Base-by-base conservation (phyloP, 2,888 invertebrate genomes). In the Drosophila greeni region DNA sequence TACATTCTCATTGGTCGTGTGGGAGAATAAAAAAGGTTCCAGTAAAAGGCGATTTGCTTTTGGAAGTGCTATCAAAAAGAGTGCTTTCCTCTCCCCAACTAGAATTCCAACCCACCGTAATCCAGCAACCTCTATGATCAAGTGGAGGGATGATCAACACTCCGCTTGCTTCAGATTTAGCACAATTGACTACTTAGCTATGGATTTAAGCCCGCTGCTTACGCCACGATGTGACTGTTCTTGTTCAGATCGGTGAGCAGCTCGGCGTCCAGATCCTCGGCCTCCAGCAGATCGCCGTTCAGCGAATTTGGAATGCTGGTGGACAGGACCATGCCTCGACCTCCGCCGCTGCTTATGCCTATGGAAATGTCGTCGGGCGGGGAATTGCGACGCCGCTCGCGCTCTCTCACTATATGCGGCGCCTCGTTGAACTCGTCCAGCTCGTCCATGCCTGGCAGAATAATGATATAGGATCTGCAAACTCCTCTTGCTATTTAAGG, bases 361-460 rank as follows among this genome's bases (percentile, higher is more conserved):
- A 86, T 76, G 12, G 86, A 82, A 24, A 85, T 69, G 37, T 83
- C 83, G 56, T 88, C 88, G 5, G 85, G 74, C 16, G 85, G 76
- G 5, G 87, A 86, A 54, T 86, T 87, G 16, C 84, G 87, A 14
- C 86, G 85, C 39, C 85, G 78, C 62, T 88, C 88, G 11, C 88
- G 87, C 70, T 88, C 88, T 3, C 88, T 76, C 6, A 95, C 91
- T 75, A 95, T 94, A 87, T 96, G 96, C 0, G 96, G 96, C 3
- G 96, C 95, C 88, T 97, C 96, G 88, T 95, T 95, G 88, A 96
- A 96, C 88, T 96, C 96, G 83, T 96, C 96, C 58, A 97, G 88
- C 87, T 97, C 97, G 82, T 96, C 96, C 78, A 92, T 91, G 70
- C 93, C 93, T 84, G 87, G 0, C 7, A 31, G 1, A 3, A n/a